phyloP scores from a whole-genome alignment of 2,113 vertebrate genomes.

The Sisor rabdophorus region DNA sequence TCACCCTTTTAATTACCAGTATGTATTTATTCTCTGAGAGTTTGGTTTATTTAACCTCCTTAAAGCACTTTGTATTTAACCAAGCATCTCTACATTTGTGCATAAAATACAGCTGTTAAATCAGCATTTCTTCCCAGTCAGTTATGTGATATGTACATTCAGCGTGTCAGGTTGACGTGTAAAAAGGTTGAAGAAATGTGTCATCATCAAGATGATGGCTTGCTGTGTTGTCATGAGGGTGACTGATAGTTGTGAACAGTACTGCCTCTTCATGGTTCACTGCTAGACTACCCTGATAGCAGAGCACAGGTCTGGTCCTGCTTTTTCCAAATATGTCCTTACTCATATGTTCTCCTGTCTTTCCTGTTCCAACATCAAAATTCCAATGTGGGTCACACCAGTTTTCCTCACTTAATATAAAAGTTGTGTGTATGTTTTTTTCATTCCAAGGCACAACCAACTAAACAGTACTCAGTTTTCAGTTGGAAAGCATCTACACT shows the following conservation, averaged over 20 bases:
- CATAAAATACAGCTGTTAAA: background rate
- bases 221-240: constrained; percentile 39
- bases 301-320: constrained; percentile 49
- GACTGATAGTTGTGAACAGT: constrained; percentile 49
- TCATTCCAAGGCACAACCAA: background rate
- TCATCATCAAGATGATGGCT: constrained; percentile 45
- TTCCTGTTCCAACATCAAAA: constrained; percentile 31
- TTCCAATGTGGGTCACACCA: constrained; percentile 2
- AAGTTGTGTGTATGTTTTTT: background rate
- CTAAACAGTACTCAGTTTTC: background rate
- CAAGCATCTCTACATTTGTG: constrained; percentile 6
- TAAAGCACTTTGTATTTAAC: background rate
- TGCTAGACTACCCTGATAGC: constrained; percentile 35
- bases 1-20: background rate
- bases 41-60: background rate
- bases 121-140: background rate
- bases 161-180: constrained; percentile 2
- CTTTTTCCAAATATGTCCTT: constrained; percentile 37
- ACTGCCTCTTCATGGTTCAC: constrained; percentile 50
- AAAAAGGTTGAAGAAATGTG: constrained; percentile 34
- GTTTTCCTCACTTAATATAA: constrained; percentile 2
- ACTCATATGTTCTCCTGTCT: constrained; percentile 28
- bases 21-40: background rate
- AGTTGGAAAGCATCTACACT: background rate
- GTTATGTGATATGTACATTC: constrained; percentile 20